A percentile compares a stretch with the other conserved stretches of the same genome.
Evolutionary conservation across 2,113 vertebrate species (phyloP).

Genomic region (Dendropsophus ebraccatus): DNA sequence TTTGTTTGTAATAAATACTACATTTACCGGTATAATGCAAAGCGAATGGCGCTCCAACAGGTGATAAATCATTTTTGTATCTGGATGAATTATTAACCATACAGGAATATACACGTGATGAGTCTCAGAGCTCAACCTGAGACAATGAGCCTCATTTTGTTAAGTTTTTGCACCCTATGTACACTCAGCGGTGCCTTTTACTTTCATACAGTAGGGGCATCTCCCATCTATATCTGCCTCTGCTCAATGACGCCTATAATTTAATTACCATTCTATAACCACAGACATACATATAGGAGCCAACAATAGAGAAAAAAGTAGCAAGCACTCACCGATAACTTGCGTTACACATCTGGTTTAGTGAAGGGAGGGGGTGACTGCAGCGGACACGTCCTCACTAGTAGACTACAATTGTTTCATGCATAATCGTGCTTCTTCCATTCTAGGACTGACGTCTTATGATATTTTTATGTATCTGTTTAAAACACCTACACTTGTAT

Average conservation of each 20-base stretch:
- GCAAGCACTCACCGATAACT: too few species aligned
- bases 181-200: background rate
- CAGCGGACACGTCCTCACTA: too few species aligned
- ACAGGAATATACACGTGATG: background rate
- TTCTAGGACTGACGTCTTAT: too few species aligned
- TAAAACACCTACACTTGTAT: too few species aligned
- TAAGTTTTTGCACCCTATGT: background rate
- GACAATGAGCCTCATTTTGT: background rate
- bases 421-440: too few species aligned
- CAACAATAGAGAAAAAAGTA: too few species aligned
- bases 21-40: constrained; percentile 37
- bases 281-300: background rate
- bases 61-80: constrained; percentile 43
- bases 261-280: background rate
- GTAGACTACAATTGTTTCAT: too few species aligned
- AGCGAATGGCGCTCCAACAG: background rate
- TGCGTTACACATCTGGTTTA: too few species aligned
- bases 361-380: too few species aligned
- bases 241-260: background rate
- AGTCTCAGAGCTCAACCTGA: background rate
- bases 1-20: constrained; percentile 50
- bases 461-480: too few species aligned
- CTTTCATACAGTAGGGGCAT: background rate
- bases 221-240: background rate
- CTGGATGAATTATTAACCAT: constrained; percentile 53